These are phyloP conservation scores for Campoplex capitator DNA, from an alignment of 2,888 invertebrate species.

Conservation along the genomic window DNA sequence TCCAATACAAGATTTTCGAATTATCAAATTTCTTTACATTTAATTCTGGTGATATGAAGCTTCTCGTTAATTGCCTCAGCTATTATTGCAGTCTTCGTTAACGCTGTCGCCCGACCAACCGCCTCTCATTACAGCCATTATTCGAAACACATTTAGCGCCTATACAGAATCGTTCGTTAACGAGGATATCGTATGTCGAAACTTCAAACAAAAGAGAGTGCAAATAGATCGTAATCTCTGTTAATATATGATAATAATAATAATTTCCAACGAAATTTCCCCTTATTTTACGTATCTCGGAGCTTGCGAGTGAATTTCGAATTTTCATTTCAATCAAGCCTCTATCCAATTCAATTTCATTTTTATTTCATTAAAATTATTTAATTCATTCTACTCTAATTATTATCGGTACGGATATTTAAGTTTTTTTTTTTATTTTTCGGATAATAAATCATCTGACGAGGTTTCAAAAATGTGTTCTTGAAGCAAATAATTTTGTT, in stretches of 20 bases:
- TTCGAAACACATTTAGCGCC: background rate
- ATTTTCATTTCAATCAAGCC: background rate
- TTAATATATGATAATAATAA: background rate
- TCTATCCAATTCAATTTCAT: background rate
- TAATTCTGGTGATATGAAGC: background rate
- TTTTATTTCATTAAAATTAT: background rate
- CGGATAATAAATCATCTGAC: no score
- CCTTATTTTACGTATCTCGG: background rate
- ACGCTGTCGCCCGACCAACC: background rate
- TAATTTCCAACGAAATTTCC: background rate
- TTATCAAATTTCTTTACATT: background rate
- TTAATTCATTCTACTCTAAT: no score
- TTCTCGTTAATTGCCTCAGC: constrained; percentile 32
- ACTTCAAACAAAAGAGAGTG: constrained; percentile 30
- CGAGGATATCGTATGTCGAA: constrained; percentile 9
- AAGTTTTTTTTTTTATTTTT: no score
- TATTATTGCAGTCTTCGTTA: constrained; percentile 26
- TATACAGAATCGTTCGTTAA: background rate
- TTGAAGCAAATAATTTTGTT: no score
- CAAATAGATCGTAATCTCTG: constrained; percentile 35
- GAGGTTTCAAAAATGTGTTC: no score
- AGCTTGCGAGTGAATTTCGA: no score
- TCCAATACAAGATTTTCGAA: constrained; percentile 28
- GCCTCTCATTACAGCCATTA: constrained; percentile 29
- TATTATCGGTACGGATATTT: no score